Conservation (phyloP, 2,113 vertebrate species). For the Neodontobutis hainanensis region DNA sequence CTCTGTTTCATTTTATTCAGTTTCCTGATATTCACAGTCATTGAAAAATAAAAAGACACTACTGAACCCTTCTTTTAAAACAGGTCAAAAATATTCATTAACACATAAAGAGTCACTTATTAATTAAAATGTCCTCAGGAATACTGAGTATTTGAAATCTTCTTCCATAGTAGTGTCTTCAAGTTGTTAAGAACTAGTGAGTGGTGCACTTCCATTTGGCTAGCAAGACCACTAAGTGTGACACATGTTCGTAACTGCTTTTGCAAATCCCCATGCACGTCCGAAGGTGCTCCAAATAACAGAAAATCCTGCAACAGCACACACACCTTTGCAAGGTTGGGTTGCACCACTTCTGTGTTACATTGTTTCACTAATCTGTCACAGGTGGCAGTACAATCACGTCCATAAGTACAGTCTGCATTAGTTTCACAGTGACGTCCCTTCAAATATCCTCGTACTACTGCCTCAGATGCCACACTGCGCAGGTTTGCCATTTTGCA, state of each 20-base stretch:
- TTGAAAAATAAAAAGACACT: conserved; percentile 13
- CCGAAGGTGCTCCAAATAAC: conserved; percentile 85
- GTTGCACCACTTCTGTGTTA: conserved; percentile 90
- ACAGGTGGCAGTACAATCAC: conserved; percentile 89
- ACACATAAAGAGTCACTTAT: conserved; percentile 2
- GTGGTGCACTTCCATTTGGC: conserved; percentile 97
- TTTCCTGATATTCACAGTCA: conserved; percentile 49
- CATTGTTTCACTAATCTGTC: conserved; percentile 93
- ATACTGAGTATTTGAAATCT: conserved; percentile 95
- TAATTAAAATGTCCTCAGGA: conserved; percentile 74
- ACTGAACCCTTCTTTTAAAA: conserved; percentile 10
- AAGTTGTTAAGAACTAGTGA: conserved; percentile 95
- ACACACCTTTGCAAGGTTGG: conserved; percentile 95
- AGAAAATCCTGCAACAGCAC: conserved; percentile 88
- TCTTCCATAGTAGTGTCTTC: conserved; percentile 94
- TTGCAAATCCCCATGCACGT: conserved; percentile 86
- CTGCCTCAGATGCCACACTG: conserved; percentile 86
- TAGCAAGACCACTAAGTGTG: conserved; percentile 92
- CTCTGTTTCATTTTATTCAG: conserved; percentile 36
- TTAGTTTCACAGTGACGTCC: conserved; percentile 90
- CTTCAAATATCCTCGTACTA: conserved; percentile 85
- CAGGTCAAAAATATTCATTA: conserved; percentile 5
- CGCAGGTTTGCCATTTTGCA: conserved; percentile 93
- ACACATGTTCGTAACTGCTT: conserved; percentile 91
- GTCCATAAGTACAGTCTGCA: conserved; percentile 89